These are phyloP conservation scores for Microcebus griseorufus DNA, from an alignment of 2,113 vertebrate genomes.

Conservation along the genomic window DNA sequence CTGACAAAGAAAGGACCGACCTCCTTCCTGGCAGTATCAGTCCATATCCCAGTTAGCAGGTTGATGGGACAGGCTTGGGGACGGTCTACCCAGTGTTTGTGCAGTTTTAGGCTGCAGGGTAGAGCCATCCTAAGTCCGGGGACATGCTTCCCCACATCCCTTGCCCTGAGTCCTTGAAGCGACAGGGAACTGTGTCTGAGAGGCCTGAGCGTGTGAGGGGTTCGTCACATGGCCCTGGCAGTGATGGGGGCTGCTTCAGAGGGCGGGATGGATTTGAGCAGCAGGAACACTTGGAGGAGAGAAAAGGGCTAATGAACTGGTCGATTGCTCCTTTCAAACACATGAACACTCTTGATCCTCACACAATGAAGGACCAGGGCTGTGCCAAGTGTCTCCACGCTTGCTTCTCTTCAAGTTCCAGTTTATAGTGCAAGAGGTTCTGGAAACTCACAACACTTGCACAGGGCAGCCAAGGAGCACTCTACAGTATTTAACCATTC, in stretches of 20 bases:
- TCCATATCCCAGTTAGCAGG: neutral
- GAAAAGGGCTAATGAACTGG: neutral
- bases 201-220: neutral
- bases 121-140: neutral
- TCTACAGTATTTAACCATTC: neutral
- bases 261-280: neutral
- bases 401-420: neutral
- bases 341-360: neutral
- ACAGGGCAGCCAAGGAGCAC: neutral
- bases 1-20: neutral
- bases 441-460: neutral
- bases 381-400: neutral
- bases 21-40: neutral
- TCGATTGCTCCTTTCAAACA: neutral
- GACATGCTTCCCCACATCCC: neutral
- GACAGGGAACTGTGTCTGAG: neutral
- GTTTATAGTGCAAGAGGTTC: neutral
- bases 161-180: neutral
- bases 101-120: neutral
- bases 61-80: neutral
- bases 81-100: neutral
- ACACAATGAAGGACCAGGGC: neutral
- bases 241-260: neutral
- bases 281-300: neutral
- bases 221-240: neutral